A percentile compares a stretch with the other conserved stretches of the same genome.
Evolutionary conservation across 2,888 invertebrate genomes (phyloP).

Genomic region (Pristionchus maxplancki): DNA sequence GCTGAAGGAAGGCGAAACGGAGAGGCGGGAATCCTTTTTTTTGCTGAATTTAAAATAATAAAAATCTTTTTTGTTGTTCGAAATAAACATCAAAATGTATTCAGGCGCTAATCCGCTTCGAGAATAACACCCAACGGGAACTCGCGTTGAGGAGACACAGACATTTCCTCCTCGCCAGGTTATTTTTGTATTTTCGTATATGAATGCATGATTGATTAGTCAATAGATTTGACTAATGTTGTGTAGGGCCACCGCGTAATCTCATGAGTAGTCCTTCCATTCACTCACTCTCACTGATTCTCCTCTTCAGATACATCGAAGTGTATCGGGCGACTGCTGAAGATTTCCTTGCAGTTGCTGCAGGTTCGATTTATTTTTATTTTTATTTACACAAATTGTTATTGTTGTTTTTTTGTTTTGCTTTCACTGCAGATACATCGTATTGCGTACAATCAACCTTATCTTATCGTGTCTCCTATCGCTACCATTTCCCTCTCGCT

Average conservation of each 20-base stretch:
- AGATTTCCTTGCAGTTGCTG: slow-evolving; percentile 96
- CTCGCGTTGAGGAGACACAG: slow-evolving; percentile 93
- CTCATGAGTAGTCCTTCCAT: background rate
- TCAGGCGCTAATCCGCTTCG: slow-evolving; percentile 91
- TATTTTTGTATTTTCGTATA: too few species aligned
- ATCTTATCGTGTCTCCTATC: background rate
- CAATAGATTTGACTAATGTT: background rate
- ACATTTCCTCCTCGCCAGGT: slow-evolving; percentile 90
- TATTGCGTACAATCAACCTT: background rate
- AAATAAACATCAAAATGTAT: background rate
- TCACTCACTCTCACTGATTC: too few species aligned
- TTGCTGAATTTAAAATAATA: background rate
- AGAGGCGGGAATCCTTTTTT: slow-evolving; percentile 81
- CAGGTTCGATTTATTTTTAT: slow-evolving; percentile 83
- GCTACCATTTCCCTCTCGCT: background rate
- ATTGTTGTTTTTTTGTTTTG: background rate
- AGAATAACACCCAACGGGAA: slow-evolving; percentile 82
- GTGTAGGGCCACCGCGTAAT: background rate
- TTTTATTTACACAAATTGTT: background rate
- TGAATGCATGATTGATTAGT: too few species aligned
- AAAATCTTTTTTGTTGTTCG: too few species aligned
- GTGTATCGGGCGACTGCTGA: slow-evolving; percentile 97
- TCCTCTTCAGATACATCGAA: slow-evolving; percentile 89
- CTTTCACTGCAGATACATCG: background rate
- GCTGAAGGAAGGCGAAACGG: slow-evolving; percentile 98